Conservation (phyloP, 37 sponge, comb jelly and placozoan genomes). For the Diacarnus erythraeanus region DNA sequence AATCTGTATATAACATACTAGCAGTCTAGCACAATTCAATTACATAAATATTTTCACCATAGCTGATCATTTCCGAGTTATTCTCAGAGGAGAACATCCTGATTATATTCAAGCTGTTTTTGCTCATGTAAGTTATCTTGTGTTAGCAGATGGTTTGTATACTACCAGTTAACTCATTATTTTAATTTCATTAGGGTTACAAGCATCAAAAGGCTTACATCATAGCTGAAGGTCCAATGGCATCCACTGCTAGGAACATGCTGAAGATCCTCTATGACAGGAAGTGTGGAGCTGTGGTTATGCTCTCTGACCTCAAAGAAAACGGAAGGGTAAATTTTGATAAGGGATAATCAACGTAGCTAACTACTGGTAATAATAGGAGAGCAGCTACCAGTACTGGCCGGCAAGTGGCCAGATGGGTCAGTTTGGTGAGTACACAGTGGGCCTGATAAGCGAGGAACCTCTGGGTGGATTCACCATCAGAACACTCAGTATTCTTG, state of each 20-base stretch:
- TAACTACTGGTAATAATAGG: background rate
- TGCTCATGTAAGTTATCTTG: constrained; percentile 60
- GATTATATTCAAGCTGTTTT: constrained; percentile 61
- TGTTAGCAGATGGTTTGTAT: too few species aligned
- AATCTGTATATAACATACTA: too few species aligned
- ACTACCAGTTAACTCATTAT: background rate
- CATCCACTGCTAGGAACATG: constrained; percentile 58
- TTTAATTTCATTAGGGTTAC: constrained; percentile 53
- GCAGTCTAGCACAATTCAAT: too few species aligned
- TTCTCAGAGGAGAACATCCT: constrained; percentile 13
- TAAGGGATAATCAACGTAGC: background rate
- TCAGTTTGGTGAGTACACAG: constrained; percentile 34
- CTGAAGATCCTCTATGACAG: constrained; percentile 62
- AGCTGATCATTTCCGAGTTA: constrained; percentile 37
- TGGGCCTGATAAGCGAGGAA: constrained; percentile 27
- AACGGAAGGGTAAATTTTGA: constrained; percentile 21
- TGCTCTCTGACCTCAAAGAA: constrained; percentile 60
- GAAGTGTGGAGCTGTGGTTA: constrained; percentile 45
- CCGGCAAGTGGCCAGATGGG: constrained; percentile 25
- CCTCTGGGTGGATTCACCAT: constrained; percentile 35
- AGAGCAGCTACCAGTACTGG: constrained; percentile 70
- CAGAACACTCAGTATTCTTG: constrained; percentile 34
- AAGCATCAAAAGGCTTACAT: constrained; percentile 73
- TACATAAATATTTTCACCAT: background rate
- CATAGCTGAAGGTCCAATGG: constrained; percentile 69